Evolutionary conservation across 1,140 invertebrate species (phyloP).

Genomic region (Drosophila funebris): DNA sequence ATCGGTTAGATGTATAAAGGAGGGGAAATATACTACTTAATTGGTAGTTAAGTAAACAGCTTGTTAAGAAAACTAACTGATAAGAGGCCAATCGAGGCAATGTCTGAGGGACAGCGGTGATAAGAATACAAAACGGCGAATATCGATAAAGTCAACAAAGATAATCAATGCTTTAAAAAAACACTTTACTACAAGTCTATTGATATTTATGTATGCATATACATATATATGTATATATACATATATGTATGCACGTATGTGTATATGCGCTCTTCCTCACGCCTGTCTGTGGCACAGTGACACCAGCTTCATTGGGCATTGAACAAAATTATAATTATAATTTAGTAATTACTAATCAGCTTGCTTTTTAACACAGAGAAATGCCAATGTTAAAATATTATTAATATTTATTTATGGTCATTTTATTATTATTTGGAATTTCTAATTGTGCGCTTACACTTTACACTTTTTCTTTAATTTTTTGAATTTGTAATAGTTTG

Average conservation of each 20-base stretch:
- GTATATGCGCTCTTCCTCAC: not conserved
- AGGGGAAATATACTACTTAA: constrained; percentile 8
- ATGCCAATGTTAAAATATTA: not conserved
- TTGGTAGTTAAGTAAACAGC: constrained; percentile 41
- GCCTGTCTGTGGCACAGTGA: constrained; percentile 5
- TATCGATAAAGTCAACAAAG: constrained; percentile 59
- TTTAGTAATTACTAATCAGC: not conserved
- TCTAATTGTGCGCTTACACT: no score
- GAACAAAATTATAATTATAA: not conserved
- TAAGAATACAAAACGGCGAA: constrained; percentile 35
- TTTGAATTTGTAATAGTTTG: no score
- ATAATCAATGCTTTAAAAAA: constrained; percentile 48
- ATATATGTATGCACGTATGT: no score
- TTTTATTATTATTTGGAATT: not conserved
- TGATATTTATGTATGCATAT: not conserved
- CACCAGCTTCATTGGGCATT: not conserved
- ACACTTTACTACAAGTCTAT: constrained; percentile 47
- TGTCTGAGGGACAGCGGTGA: not conserved
- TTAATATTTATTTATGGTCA: not conserved
- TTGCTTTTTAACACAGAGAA: no score
- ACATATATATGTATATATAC: not conserved
- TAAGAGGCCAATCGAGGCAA: constrained; percentile 6
- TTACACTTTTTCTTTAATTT: no score
- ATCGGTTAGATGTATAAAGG: no score
- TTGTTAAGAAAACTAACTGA: constrained; percentile 31